These are phyloP conservation scores for Oligia strigilis DNA, from an alignment of 2,888 invertebrate species.

Conservation along the genomic window DNA sequence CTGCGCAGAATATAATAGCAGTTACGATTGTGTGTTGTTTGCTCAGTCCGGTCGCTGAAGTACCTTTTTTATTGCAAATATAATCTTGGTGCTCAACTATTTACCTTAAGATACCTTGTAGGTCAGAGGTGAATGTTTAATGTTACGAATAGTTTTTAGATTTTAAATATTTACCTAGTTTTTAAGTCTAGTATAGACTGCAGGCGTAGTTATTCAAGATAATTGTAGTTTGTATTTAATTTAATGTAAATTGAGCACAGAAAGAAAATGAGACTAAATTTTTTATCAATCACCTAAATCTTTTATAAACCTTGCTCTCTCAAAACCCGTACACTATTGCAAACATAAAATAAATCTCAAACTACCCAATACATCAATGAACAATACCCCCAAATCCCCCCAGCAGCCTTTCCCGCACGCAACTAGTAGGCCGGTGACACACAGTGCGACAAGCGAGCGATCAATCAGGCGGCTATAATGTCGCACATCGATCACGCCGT, in stretches of 20 bases:
- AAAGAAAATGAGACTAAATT: not conserved
- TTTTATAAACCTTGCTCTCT: not conserved
- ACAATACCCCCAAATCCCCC: slow-evolving; percentile 8
- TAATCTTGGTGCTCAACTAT: slow-evolving; percentile 28
- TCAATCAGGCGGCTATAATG: slow-evolving; percentile 46
- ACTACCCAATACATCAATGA: slow-evolving; percentile 33
- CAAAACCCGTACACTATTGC: not conserved
- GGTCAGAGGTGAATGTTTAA: slow-evolving; percentile 11
- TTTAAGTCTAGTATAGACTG: not conserved
- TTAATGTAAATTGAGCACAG: not conserved
- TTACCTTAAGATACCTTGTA: slow-evolving; percentile 26
- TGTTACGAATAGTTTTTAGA: not conserved
- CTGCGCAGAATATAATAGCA: slow-evolving; percentile 19
- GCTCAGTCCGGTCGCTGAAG: not conserved
- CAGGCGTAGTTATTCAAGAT: not conserved
- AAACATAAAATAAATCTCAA: slow-evolving; percentile 8
- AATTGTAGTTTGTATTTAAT: not conserved
- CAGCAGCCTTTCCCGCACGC: slow-evolving; percentile 15
- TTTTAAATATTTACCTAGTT: slow-evolving; percentile 10
- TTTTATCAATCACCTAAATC: not conserved
- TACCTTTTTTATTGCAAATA: slow-evolving; percentile 31
- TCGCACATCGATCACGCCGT: slow-evolving; percentile 46
- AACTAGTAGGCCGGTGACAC: slow-evolving; percentile 36
- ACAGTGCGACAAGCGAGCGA: slow-evolving; percentile 40
- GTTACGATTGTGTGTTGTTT: slow-evolving; percentile 16